phyloP scores from a whole-genome alignment of 2,113 vertebrate genomes.

The Ictalurus punctatus region DNA sequence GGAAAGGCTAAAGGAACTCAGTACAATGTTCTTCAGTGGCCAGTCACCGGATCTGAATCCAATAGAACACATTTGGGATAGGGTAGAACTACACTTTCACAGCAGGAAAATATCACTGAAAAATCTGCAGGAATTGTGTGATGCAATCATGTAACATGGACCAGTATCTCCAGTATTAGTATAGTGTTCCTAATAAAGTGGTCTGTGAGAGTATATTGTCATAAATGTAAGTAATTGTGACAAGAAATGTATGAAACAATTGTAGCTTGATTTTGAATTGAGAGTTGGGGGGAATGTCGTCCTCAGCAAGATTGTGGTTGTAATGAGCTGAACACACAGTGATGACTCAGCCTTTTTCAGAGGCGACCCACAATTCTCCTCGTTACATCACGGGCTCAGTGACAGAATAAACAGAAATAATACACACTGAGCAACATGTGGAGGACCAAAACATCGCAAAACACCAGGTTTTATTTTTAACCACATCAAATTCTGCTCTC shows the following conservation, averaged over 20 bases:
- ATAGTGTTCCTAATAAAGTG: not conserved
- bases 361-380: not conserved
- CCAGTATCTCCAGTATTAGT: not conserved
- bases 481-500: slow-evolving; percentile 41
- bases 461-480: slow-evolving; percentile 47
- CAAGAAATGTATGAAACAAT: not conserved
- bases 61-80: not conserved
- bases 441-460: slow-evolving; percentile 3
- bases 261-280: not conserved
- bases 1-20: not conserved
- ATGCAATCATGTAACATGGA: not conserved
- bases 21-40: not conserved
- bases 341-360: slow-evolving; percentile 18
- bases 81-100: not conserved
- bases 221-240: not conserved
- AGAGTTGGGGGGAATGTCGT: too few species aligned
- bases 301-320: not conserved
- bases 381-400: not conserved
- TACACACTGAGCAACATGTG: not conserved
- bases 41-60: not conserved
- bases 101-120: not conserved
- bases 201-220: not conserved
- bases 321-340: not conserved
- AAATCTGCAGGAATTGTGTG: not conserved
- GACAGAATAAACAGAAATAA: slow-evolving; percentile 15